Conservation (phyloP, 2,888 invertebrate genomes). For the Agrotis segetum region DNA sequence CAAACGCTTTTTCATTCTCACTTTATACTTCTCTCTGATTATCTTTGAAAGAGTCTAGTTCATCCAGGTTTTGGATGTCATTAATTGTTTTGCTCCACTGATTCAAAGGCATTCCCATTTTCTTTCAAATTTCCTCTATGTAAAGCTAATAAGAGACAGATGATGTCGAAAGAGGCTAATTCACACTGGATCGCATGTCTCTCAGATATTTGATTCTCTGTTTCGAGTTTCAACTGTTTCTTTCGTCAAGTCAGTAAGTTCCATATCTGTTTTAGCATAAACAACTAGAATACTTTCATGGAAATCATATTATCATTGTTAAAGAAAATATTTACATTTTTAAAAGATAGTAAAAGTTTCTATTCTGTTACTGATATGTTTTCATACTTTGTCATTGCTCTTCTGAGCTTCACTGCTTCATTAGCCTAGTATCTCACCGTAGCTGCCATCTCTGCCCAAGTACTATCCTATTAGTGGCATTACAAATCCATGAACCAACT, state of each 20-base stretch:
- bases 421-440: conserved; percentile 1
- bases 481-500: conserved; percentile 26
- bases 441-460: conserved; percentile 4
- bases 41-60: no score
- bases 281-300: neutral
- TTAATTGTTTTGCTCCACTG: no score
- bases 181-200: no score
- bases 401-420: neutral
- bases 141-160: no score
- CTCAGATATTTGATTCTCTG: no score
- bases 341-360: neutral
- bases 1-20: neutral
- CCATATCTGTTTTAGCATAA: neutral
- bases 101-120: no score
- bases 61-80: no score
- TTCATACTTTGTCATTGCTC: neutral
- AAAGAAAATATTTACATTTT: no score
- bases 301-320: neutral
- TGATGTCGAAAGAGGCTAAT: no score
- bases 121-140: no score
- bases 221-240: neutral
- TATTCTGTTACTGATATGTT: neutral
- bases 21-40: no score
- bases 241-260: neutral
- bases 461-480: conserved; percentile 36